phyloP scores from a whole-genome alignment of 1,140 invertebrate species.

The Drosophila ogumai region DNA sequence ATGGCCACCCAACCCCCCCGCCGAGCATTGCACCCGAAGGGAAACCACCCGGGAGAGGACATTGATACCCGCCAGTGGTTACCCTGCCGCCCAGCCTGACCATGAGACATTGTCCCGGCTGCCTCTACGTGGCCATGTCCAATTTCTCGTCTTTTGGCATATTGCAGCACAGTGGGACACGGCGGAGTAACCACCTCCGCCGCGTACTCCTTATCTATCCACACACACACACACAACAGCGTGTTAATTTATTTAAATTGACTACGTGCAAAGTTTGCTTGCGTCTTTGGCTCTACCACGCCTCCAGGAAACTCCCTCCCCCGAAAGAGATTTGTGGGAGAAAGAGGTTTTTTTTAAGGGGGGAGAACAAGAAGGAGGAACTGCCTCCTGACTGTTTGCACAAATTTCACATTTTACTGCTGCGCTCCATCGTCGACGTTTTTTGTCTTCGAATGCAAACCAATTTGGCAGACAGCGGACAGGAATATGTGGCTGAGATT shows the following conservation, averaged over 20 bases:
- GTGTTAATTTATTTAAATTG: conserved; percentile 84
- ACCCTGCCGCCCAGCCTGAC: conserved; percentile 14
- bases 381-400: conserved; percentile 67
- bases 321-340: conserved; percentile 8
- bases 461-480: conserved; percentile 67
- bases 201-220: conserved; percentile 30
- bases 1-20: conserved; percentile 38
- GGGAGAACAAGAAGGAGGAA: not conserved
- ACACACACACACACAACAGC: conserved; percentile 53
- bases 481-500: conserved; percentile 64
- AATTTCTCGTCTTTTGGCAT: conserved; percentile 70
- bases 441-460: conserved; percentile 78
- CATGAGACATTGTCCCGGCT: conserved; percentile 41
- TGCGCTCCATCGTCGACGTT: conserved; percentile 52
- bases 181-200: conserved; percentile 27
- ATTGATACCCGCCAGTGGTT: conserved; percentile 51
- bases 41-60: conserved; percentile 60
- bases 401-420: conserved; percentile 79
- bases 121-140: conserved; percentile 67
- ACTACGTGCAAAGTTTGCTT: conserved; percentile 79
- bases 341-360: not conserved
- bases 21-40: conserved; percentile 29
- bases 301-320: conserved; percentile 16
- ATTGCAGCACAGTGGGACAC: conserved; percentile 72
- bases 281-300: conserved; percentile 46